Evolutionary conservation across 64 coral and sea anemone genomes (phyloP), one percentile per base, ranked within the genome.

Genomic region (Montipora foliosa): DNA sequence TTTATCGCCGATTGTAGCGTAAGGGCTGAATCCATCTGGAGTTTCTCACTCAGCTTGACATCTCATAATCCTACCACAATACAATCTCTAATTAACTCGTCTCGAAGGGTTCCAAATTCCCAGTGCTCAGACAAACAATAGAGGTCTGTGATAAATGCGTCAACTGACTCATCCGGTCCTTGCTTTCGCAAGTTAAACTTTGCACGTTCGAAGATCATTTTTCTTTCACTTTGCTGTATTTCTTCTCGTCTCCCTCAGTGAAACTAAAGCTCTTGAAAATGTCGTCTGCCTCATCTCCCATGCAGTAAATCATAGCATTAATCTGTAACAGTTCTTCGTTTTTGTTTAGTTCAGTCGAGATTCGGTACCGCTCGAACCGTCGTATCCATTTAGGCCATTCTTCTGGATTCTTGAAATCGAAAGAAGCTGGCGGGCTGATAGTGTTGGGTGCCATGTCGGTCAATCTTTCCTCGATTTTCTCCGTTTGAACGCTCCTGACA

Each of bases 251-350:
- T 50, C 58, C 79, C 46, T 48, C 44, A 48, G 79, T 0, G 2
- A 81, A 21, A 20, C 2, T 53, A 21, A 81, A 81, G 14, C 29
- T 50, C 6, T 13, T 11, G 13, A 81, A 55, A 15, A 81, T 81
- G 14, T 81, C 79, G 46, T 81, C 51, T 13, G 79, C 79, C 22
- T 55, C 58, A 19, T 81, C 79, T 7, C 79, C 79, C 48, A 81
- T 81, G 79, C 47, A 81, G 79, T 81, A 81, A 12, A 81, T 81
- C 13, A 81, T 15, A 14, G 79, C 49, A 13, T 81, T 81, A 0
- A 60, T 50, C 58, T 81, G 79, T 10, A 14, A 20, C 0, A 16
- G 4, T 15, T 50, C 49, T 11, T 50, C 46, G 0, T 81, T 57
- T 11, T 57, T 57, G 53, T 57, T 57, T 6, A 57, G 53, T 11